Percentiles rank a stretch among this genome's conserved stretches.
These are phyloP conservation scores for Nephila pilipes DNA, from an alignment of 1,140 invertebrate species.

Conservation along the genomic window DNA sequence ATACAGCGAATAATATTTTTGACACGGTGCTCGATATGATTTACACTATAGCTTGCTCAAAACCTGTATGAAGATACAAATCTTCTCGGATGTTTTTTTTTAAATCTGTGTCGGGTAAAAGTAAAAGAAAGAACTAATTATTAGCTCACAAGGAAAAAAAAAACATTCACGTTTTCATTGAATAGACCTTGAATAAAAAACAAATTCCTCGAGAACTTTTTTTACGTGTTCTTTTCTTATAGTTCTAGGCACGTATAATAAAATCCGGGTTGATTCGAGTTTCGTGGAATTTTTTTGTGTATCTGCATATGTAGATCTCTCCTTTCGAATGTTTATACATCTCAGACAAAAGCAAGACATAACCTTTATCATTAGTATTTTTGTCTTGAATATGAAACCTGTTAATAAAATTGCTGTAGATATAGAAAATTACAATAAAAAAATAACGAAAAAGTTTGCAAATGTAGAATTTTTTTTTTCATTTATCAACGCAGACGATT, in stretches of 20 bases:
- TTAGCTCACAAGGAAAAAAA: constrained; percentile 10
- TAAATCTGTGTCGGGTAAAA: neutral
- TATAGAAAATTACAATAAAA: neutral
- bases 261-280: constrained; percentile 53
- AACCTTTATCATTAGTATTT: neutral
- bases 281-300: constrained; percentile 27
- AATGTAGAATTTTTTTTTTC: neutral
- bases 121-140: constrained; percentile 59
- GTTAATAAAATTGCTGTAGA: neutral
- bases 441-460: neutral
- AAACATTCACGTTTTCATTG: constrained; percentile 68
- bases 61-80: constrained; percentile 54
- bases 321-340: constrained; percentile 28
- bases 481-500: constrained; percentile 10
- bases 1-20: constrained; percentile 11
- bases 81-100: neutral
- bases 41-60: neutral
- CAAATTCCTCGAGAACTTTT: constrained; percentile 24
- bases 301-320: neutral
- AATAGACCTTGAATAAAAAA: constrained; percentile 62
- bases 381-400: neutral
- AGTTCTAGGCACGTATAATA: constrained; percentile 57
- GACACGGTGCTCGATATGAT: constrained; percentile 28
- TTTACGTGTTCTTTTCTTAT: constrained; percentile 3
- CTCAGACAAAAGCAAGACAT: neutral